A percentile compares a stretch with the other conserved stretches of the same genome.
phyloP scores from a whole-genome alignment of 2,113 vertebrate species.

The Sprattus sprattus region DNA sequence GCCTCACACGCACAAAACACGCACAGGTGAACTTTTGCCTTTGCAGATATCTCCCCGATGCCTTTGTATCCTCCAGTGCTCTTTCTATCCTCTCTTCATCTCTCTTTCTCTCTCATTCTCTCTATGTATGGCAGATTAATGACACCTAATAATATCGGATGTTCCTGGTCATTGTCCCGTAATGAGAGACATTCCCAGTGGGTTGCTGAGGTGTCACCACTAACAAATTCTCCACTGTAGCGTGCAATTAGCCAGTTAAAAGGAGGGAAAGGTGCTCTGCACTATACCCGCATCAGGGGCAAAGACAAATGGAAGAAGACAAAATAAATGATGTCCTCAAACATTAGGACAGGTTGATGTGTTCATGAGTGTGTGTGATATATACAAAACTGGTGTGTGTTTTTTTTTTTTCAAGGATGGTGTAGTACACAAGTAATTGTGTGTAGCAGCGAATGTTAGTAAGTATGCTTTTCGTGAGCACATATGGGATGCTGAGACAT shows the following conservation, averaged over 20 bases:
- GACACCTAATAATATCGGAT: constrained; percentile 99
- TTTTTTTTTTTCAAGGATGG: neutral
- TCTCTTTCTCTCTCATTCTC: constrained; percentile 60
- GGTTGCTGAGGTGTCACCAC: constrained; percentile 94
- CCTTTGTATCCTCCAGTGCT: constrained; percentile 32
- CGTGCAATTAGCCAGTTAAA: constrained; percentile 96
- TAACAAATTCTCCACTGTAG: constrained; percentile 93
- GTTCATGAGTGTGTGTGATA: neutral
- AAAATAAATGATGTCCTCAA: constrained; percentile 76
- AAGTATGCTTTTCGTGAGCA: neutral
- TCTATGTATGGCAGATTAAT: constrained; percentile 94
- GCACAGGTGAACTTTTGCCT: constrained; percentile 74
- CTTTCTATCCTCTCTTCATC: neutral
- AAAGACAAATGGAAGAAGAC: constrained; percentile 84
- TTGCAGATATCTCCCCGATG: constrained; percentile 57
- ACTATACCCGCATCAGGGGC: constrained; percentile 82
- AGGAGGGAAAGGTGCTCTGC: constrained; percentile 75
- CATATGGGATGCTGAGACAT: neutral
- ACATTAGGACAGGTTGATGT: constrained; percentile 18
- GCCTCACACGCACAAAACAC: neutral
- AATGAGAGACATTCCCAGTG: constrained; percentile 98
- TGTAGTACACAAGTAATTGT: neutral
- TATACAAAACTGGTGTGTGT: neutral
- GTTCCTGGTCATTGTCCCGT: constrained; percentile 96
- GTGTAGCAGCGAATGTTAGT: neutral